A percentile compares a stretch with the other conserved stretches of the same genome.
These are phyloP conservation scores for Diaphora mendica DNA, from an alignment of 2,888 invertebrate species.

Conservation along the genomic window DNA sequence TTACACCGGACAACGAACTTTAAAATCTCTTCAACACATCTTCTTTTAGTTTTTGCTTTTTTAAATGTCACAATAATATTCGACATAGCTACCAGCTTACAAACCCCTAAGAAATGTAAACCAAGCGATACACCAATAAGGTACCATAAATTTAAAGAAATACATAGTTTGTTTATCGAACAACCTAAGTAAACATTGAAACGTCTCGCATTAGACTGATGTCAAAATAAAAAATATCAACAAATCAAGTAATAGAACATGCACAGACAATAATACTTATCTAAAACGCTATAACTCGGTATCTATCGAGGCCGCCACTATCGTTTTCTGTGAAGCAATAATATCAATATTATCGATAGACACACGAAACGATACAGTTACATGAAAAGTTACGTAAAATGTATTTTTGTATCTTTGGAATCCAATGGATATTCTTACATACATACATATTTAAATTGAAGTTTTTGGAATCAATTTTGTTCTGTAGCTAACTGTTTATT, in stretches of 20 bases:
- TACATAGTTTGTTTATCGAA: background rate
- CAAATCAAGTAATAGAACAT: background rate
- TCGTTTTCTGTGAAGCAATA: constrained; percentile 68
- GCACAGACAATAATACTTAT: constrained; percentile 39
- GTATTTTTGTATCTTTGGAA: constrained; percentile 37
- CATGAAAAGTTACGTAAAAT: constrained; percentile 54
- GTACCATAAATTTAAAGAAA: background rate
- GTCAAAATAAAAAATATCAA: background rate
- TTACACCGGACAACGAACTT: background rate
- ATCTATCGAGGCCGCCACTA: constrained; percentile 72
- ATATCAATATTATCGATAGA: constrained; percentile 66
- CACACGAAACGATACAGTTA: constrained; percentile 44
- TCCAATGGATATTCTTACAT: constrained; percentile 3
- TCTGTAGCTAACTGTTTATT: background rate
- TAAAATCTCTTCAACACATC: background rate
- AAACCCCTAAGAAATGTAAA: background rate
- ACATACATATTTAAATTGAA: constrained; percentile 1
- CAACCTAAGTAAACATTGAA: background rate
- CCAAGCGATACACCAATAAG: no score
- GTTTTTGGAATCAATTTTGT: background rate
- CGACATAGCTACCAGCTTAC: background rate
- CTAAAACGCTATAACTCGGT: constrained; percentile 44
- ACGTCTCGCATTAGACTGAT: background rate
- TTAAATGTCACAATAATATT: no score
- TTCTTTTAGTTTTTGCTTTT: background rate